Evolutionary conservation across 1,140 invertebrate species (phyloP).

Genomic region (silkworm (Bombyx mori)): ASM3026992v2 NC_085120.1:1156501-1157000

Average conservation of each 20-base stretch:
- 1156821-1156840: conserved; percentile 10
- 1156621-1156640: not conserved
- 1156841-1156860: conserved; percentile 9
- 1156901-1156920: not conserved
- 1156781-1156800: conserved; percentile 13
- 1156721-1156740: conserved; percentile 1
- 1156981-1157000: no score
- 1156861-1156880: conserved; percentile 1
- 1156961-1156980: no score
- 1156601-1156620: no score
- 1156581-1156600: no score
- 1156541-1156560: no score
- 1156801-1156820: conserved; percentile 7
- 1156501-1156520: no score
- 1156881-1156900: not conserved
- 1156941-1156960: no score
- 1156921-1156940: not conserved
- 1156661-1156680: conserved; percentile 1
- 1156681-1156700: conserved; percentile 8
- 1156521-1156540: no score
- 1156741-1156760: conserved; percentile 8
- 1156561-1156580: no score
- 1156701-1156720: conserved; percentile 1
- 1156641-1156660: conserved; percentile 12
- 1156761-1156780: conserved; percentile 7